These are phyloP conservation scores for Percina caprodes DNA, from an alignment of 2,113 vertebrate species.

Conservation along the genomic window DNA sequence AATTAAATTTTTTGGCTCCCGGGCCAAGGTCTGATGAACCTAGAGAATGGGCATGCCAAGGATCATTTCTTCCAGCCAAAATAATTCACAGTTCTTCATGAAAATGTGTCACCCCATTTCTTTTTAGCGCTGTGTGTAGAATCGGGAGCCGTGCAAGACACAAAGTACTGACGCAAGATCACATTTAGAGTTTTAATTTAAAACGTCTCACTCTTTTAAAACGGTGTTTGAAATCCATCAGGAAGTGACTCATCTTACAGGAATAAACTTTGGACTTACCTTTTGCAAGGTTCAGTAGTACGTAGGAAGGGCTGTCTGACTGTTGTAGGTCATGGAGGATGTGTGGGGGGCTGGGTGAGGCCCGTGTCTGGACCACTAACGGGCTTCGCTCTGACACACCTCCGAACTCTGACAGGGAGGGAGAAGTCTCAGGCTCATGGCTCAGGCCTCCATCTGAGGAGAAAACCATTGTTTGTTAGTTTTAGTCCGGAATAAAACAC, in stretches of 20 bases:
- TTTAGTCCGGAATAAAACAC: not conserved
- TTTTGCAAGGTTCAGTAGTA: conserved; percentile 97
- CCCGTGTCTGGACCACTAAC: conserved; percentile 87
- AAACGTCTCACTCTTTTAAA: conserved; percentile 11
- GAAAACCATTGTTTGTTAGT: not conserved
- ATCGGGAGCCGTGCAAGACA: not conserved
- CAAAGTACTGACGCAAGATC: conserved; percentile 21
- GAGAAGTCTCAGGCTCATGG: conserved; percentile 71
- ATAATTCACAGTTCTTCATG: conserved; percentile 23
- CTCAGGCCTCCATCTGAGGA: conserved; percentile 87
- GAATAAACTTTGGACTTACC: conserved; percentile 69
- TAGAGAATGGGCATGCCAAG: conserved; percentile 49
- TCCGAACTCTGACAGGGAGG: conserved; percentile 80
- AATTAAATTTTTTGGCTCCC: conserved; percentile 41
- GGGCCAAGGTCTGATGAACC: conserved; percentile 49
- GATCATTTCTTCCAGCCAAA: conserved; percentile 54
- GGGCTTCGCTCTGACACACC: conserved; percentile 84
- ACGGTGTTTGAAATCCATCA: conserved; percentile 1
- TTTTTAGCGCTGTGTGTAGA: conserved; percentile 12
- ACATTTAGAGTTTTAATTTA: conserved; percentile 5
- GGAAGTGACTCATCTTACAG: not conserved
- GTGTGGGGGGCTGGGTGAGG: conserved; percentile 83
- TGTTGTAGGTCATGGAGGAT: conserved; percentile 96
- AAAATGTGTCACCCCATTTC: conserved; percentile 59
- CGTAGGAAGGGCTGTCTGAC: conserved; percentile 93